These are phyloP conservation scores for Cairina moschata DNA, from an alignment of 2,113 vertebrate species.

Conservation along the genomic window DNA sequence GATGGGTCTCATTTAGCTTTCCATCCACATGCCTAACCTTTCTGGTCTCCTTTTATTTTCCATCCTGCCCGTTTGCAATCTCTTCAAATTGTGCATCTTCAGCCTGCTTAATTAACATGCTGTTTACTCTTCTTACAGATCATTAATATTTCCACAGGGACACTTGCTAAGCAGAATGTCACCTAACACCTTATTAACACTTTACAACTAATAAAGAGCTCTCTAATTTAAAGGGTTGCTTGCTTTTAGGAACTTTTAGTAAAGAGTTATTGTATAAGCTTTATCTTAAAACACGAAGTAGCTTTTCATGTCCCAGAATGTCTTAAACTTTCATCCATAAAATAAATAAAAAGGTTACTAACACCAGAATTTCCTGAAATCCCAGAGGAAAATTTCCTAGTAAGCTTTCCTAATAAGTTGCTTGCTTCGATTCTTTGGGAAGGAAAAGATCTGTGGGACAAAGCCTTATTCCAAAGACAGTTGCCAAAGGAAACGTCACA, in stretches of 20 bases:
- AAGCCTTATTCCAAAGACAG: background rate
- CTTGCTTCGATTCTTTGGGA: background rate
- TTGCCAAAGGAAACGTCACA: fast-evolving
- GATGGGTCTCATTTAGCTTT: background rate
- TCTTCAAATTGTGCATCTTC: background rate
- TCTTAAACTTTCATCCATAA: background rate
- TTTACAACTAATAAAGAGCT: background rate
- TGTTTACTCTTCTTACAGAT: background rate
- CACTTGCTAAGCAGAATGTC: background rate
- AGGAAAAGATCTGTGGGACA: background rate
- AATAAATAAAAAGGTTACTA: background rate
- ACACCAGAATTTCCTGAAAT: background rate
- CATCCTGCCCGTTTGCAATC: background rate
- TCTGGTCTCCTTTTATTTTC: background rate
- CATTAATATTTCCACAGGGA: background rate
- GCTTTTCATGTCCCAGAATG: background rate
- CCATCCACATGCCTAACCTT: background rate
- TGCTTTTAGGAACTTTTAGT: background rate
- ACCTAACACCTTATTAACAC: background rate
- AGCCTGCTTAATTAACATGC: background rate
- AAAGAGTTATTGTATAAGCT: background rate
- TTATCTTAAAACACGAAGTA: background rate
- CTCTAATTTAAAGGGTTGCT: background rate
- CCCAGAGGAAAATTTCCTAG: background rate
- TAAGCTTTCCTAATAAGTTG: background rate